Evolutionary conservation across 2,113 vertebrate genomes (phyloP).

Genomic region (Pseudopodoces humilis): DNA sequence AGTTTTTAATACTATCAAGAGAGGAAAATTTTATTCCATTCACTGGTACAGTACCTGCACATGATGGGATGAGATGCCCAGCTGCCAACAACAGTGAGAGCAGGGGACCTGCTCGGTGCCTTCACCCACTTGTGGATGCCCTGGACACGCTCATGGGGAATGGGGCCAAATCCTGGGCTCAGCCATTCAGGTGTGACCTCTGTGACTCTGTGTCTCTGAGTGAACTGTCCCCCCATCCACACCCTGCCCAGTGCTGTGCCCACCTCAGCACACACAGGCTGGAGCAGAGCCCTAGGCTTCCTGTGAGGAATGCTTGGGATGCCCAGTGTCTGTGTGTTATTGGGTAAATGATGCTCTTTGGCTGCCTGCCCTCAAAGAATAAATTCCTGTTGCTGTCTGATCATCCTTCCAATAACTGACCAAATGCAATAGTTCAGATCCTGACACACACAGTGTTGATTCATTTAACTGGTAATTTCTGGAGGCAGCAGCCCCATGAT

Average conservation of each 20-base stretch:
- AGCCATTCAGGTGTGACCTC: neutral
- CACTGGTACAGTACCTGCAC: neutral
- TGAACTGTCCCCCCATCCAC: neutral
- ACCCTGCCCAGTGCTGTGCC: neutral
- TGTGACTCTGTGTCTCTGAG: neutral
- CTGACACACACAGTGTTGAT: neutral
- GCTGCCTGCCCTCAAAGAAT: neutral
- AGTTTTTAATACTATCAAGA: neutral
- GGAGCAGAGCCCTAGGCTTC: neutral
- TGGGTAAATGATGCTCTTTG: neutral
- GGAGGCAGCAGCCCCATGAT: neutral
- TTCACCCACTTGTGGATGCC: neutral
- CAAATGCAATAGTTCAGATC: neutral
- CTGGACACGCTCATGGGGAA: neutral
- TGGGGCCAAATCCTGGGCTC: neutral
- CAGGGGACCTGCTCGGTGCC: neutral
- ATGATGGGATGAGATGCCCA: neutral
- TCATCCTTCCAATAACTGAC: neutral
- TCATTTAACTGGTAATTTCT: neutral
- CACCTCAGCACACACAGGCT: neutral
- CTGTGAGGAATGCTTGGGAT: neutral
- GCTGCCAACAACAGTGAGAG: neutral
- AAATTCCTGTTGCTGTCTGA: neutral
- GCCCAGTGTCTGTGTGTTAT: neutral
- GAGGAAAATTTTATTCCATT: neutral